These are phyloP conservation scores for Coccyzus lansbergi DNA, from an alignment of 2,797 vertebrate genomes.

Conservation along the genomic window DNA sequence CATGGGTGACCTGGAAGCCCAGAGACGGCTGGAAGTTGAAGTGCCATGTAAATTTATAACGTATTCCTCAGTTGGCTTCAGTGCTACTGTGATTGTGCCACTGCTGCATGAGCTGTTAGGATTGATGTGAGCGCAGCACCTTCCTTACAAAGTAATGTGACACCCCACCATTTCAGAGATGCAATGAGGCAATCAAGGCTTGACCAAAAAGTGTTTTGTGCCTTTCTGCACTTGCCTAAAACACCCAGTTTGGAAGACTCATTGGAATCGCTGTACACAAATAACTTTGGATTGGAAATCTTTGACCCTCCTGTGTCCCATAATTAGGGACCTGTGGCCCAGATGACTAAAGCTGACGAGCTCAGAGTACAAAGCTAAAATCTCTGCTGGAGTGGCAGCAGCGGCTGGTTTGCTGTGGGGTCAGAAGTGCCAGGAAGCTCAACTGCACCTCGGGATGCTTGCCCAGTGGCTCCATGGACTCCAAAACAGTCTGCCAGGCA, in stretches of 20 bases:
- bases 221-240: slow-evolving; percentile 27
- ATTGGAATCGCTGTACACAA: not conserved
- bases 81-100: slow-evolving; percentile 84
- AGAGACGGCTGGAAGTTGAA: slow-evolving; percentile 87
- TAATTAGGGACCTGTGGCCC: too few species aligned
- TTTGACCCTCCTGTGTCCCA: not conserved
- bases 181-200: fast-evolving
- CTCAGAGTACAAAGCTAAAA: not conserved
- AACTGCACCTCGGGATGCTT: not conserved
- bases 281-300: not conserved
- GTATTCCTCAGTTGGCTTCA: slow-evolving; percentile 86
- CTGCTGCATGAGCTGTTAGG: slow-evolving; percentile 82
- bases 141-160: fast-evolving
- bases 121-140: slow-evolving; percentile 75
- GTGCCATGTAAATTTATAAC: slow-evolving; percentile 93
- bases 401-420: not conserved
- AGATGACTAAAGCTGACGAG: not conserved
- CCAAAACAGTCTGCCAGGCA: not conserved
- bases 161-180: not conserved
- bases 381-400: not conserved
- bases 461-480: fast-evolving
- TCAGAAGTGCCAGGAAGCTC: fast-evolving
- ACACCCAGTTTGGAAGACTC: not conserved
- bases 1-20: slow-evolving; percentile 73
- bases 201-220: not conserved